phyloP scores from a whole-genome alignment of 2,888 invertebrate species.

The Epistrophe eligans region DNA sequence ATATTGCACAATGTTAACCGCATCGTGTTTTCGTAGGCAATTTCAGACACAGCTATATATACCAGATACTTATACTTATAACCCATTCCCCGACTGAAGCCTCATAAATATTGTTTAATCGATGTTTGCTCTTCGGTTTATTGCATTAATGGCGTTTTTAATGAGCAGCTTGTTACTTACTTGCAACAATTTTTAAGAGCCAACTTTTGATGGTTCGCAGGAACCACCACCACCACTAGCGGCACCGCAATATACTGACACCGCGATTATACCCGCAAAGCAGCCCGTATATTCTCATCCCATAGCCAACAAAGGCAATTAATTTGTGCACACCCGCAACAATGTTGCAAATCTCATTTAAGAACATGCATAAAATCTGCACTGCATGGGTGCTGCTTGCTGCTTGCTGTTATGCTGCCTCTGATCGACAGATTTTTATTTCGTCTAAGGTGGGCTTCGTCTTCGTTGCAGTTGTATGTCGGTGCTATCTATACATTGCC shows the following conservation, averaged over 20 bases:
- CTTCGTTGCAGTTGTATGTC: not conserved
- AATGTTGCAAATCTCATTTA: slow-evolving; percentile 80
- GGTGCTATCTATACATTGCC: slow-evolving; percentile 17
- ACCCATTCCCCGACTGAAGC: slow-evolving; percentile 79
- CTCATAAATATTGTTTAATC: slow-evolving; percentile 84
- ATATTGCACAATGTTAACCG: slow-evolving; percentile 48
- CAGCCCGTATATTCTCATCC: too few species aligned
- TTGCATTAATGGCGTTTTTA: slow-evolving; percentile 84
- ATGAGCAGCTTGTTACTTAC: slow-evolving; percentile 82
- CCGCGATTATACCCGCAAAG: not conserved
- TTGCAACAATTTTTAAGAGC: slow-evolving; percentile 82
- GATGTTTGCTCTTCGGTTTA: slow-evolving; percentile 84
- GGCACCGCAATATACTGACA: slow-evolving; percentile 26
- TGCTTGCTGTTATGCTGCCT: not conserved
- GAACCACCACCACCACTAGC: slow-evolving; percentile 34
- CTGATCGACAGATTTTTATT: slow-evolving; percentile 15
- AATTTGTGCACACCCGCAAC: slow-evolving; percentile 82
- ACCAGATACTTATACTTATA: not conserved
- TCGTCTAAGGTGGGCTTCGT: slow-evolving; percentile 67
- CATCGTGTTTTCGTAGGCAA: slow-evolving; percentile 3
- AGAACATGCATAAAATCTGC: slow-evolving; percentile 79
- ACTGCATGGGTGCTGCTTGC: not conserved
- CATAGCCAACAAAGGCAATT: slow-evolving; percentile 78
- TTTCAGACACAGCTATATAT: not conserved
- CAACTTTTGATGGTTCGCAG: slow-evolving; percentile 21